A percentile compares a stretch with the other conserved stretches of the same genome.
phyloP scores from a whole-genome alignment of 2,113 vertebrate genomes.

The Ptyas mucosa region DNA sequence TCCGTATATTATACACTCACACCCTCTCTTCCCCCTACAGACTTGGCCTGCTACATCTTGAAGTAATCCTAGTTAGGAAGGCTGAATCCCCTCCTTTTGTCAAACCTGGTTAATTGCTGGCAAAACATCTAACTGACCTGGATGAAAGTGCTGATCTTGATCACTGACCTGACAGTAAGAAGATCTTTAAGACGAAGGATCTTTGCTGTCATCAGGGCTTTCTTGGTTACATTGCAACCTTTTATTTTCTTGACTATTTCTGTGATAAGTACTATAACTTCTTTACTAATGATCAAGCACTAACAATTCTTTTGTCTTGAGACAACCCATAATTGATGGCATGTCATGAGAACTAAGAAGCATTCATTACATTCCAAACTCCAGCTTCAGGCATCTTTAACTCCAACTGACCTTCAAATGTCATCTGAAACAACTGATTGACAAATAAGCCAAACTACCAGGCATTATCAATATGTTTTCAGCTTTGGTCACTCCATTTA shows the following conservation, averaged over 20 bases:
- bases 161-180: not conserved
- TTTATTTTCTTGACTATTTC: not conserved
- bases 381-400: slow-evolving; percentile 16
- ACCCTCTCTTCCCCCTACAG: not conserved
- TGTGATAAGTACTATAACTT: not conserved
- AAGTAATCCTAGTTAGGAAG: not conserved
- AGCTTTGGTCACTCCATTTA: slow-evolving; percentile 34
- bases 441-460: slow-evolving; percentile 39
- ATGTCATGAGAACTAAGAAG: slow-evolving; percentile 34
- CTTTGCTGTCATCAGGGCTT: not conserved
- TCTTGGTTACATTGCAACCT: not conserved
- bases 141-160: not conserved
- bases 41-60: not conserved
- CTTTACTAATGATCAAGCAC: not conserved
- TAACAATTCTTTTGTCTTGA: slow-evolving; percentile 21
- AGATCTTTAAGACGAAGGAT: not conserved
- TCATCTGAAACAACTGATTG: slow-evolving; percentile 1
- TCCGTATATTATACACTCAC: not conserved
- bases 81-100: not conserved
- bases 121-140: not conserved
- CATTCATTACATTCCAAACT: slow-evolving; percentile 35
- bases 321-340: slow-evolving; percentile 41
- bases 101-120: not conserved
- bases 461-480: slow-evolving; percentile 34
- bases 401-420: not conserved